These are phyloP conservation scores for Aplysia californica DNA, from an alignment of 1,140 invertebrate species.

Conservation along the genomic window DNA sequence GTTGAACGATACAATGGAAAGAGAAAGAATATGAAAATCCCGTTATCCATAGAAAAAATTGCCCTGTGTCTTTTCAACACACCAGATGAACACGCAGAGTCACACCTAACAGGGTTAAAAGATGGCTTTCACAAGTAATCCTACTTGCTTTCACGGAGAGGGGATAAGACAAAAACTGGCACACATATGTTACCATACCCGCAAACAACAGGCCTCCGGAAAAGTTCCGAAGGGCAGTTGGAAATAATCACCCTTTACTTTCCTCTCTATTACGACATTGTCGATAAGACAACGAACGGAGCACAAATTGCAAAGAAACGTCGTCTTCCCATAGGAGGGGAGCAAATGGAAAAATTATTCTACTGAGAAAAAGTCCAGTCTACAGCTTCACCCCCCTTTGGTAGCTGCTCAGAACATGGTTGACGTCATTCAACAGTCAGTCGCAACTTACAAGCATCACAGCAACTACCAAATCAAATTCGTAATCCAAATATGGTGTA, in stretches of 20 bases:
- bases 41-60: neutral
- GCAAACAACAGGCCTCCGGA: too few relatives aligned
- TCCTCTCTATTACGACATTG: too few relatives aligned
- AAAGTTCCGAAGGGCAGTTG: too few relatives aligned
- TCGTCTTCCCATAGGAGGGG: neutral
- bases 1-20: neutral
- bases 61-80: neutral
- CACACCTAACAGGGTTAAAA: too few relatives aligned
- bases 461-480: neutral
- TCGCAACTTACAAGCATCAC: constrained; percentile 18
- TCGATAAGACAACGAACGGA: neutral
- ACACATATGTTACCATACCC: too few relatives aligned
- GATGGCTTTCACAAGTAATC: too few relatives aligned
- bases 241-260: too few relatives aligned
- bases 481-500: too few relatives aligned
- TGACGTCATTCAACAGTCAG: neutral
- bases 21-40: neutral
- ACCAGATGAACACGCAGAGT: too few relatives aligned
- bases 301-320: neutral
- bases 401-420: neutral
- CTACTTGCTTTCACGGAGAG: too few relatives aligned
- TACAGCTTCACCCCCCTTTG: neutral
- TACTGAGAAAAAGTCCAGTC: neutral
- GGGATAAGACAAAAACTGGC: too few relatives aligned
- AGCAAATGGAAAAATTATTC: neutral